Evolutionary conservation across 1,140 invertebrate genomes (phyloP).

Genomic region (Drosophila punjabiensis): DNA sequence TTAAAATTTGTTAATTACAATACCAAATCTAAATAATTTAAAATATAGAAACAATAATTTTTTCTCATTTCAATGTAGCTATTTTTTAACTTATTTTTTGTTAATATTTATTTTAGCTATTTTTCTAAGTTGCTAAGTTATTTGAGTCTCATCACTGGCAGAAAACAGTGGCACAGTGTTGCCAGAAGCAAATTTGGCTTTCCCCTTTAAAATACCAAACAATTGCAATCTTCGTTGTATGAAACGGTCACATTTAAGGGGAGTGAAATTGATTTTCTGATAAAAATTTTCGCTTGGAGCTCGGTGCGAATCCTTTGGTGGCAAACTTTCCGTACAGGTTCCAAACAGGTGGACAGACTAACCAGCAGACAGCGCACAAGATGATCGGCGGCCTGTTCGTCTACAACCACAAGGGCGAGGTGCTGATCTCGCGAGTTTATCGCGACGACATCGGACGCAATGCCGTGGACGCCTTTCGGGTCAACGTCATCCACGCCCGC

Average conservation of each 20-base stretch:
- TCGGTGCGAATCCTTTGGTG: constrained; percentile 18
- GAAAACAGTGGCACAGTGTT: too few relatives aligned
- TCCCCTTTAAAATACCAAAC: background rate
- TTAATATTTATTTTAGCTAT: too few relatives aligned
- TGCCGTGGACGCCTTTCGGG: constrained; percentile 99
- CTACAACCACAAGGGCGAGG: constrained; percentile 99
- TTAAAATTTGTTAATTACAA: too few relatives aligned
- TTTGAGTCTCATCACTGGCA: too few relatives aligned
- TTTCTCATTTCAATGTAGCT: too few relatives aligned
- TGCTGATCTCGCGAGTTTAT: constrained; percentile 99
- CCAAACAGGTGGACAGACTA: constrained; percentile 11
- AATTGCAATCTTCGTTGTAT: background rate
- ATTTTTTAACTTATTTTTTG: too few relatives aligned
- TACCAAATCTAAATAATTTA: too few relatives aligned
- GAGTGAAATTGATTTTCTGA: constrained; percentile 67
- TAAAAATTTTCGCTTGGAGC: constrained; percentile 58
- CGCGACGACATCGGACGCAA: constrained; percentile 99
- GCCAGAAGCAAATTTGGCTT: too few relatives aligned
- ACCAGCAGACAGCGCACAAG: constrained; percentile 74
- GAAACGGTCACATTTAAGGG: constrained; percentile 37
- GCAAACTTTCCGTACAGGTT: constrained; percentile 29
- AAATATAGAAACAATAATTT: too few relatives aligned
- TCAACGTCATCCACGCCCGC: constrained; percentile 99
- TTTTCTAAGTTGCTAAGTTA: too few relatives aligned
- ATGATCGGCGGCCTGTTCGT: constrained; percentile 99